Base-by-base conservation (phyloP, 2,113 vertebrate species). In the Varanus salvator region DNA sequence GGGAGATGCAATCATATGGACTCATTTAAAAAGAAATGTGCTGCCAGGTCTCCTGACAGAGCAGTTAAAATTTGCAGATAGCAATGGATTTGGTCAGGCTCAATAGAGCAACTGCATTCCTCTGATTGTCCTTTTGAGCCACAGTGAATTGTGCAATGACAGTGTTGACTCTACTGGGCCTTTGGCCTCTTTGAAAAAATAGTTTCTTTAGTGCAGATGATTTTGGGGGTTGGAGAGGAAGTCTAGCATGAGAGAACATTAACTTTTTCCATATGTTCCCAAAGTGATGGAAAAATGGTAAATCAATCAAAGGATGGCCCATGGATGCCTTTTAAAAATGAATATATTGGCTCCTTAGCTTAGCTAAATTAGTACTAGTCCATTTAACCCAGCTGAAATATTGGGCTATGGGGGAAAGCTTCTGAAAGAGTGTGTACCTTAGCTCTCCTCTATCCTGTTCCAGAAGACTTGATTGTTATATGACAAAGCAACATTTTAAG, bases 261-360 rank as follows among this genome's bases (percentile, higher is more conserved):
- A 68, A 69, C 93, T 29, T n/a, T 85, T 68, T 88, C 90, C 64
- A 81, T 5, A 57, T 66, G n/a, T 2, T 89, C 60, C 78, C 17
- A 82, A 86, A 69, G 31, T 3, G 72, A 75, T 4, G 19, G 6
- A 48, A 25, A 93, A 52, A 88, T 23, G 87, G 85, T 8, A 23
- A 27, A 64, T 86, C 88, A 94, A 80, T 74, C 1, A 71, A 80
- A 86, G 2, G 34, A 83, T 87, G 48, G 17, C 69, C n/a, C 48
- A 57, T n/a, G 60, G 14, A 60, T 78, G 50, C 27, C 34, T 84
- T 87, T 87, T 52, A 57, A 77, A 69, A 83, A 74, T 87, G 78
- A 83, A 34, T 68, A 69, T 60, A 34, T 71, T 72, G 76, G 25
- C 4, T 17, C 74, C 74, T 85, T 44, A 60, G 38, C 31, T 7